Conservation (phyloP, 2,113 vertebrate species). For the Dipodomys merriami region DNA sequence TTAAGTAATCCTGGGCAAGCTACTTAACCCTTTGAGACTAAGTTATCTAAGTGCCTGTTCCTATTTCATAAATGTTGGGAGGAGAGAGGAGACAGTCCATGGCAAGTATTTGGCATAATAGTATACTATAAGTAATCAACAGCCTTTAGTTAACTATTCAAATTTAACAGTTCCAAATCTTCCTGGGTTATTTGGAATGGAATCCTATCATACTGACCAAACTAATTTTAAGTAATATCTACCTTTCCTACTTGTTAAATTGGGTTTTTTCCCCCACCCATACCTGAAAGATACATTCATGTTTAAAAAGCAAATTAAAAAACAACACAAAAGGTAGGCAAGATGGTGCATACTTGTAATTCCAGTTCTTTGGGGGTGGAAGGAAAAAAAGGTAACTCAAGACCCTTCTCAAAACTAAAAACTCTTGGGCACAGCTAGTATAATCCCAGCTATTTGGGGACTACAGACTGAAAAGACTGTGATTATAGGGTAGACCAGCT, state of each 20-base stretch:
- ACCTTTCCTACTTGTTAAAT: conserved; percentile 29
- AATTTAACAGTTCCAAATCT: conserved; percentile 16
- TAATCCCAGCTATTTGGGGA: too few relatives aligned
- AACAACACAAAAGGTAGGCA: too few relatives aligned
- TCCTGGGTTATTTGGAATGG: background rate
- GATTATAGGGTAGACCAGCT: too few relatives aligned
- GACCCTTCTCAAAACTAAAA: too few relatives aligned
- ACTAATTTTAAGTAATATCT: conserved; percentile 20
- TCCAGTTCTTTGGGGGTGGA: too few relatives aligned
- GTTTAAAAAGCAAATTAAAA: background rate
- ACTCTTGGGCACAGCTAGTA: too few relatives aligned
- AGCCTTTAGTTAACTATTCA: background rate
- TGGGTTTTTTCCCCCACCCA: background rate
- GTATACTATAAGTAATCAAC: background rate
- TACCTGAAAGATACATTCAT: background rate
- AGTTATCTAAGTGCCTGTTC: background rate
- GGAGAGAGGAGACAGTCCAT: background rate
- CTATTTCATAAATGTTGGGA: background rate
- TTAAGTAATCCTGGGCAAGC: background rate
- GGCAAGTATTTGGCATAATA: conserved; percentile 12
- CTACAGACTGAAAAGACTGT: too few relatives aligned
- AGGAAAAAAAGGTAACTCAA: too few relatives aligned
- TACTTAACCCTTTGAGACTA: background rate
- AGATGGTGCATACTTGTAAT: too few relatives aligned
- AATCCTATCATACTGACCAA: conserved; percentile 1